phyloP scores from a whole-genome alignment of 2,797 vertebrate genomes.

The Potorous gilbertii region DNA sequence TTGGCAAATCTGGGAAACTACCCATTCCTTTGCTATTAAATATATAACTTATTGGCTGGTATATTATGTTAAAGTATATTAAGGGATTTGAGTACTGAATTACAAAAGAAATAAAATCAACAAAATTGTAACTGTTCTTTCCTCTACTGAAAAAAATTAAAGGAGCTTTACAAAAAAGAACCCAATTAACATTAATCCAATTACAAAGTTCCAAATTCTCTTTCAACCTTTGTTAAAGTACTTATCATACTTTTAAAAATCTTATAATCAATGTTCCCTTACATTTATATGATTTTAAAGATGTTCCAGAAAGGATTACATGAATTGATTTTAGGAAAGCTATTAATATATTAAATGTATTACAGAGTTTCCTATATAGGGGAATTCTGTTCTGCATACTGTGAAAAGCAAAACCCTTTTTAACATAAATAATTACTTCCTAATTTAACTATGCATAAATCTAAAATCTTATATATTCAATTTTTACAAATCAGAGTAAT shows the following conservation, averaged over 20 bases:
- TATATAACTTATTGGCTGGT: not conserved
- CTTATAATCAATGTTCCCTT: not conserved
- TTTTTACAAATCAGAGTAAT: not conserved
- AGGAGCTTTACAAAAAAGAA: not conserved
- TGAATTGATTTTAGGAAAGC: not conserved
- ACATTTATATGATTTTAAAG: not conserved
- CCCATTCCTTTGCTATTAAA: constrained; percentile 45
- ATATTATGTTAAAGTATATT: not conserved
- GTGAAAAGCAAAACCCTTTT: not conserved
- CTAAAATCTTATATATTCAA: not conserved
- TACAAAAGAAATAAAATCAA: not conserved
- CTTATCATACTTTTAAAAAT: not conserved
- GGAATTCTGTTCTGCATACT: not conserved
- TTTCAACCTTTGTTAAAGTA: not conserved
- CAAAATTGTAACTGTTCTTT: not conserved
- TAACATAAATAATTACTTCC: not conserved
- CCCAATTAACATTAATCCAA: not conserved
- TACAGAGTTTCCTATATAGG: not conserved
- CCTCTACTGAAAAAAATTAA: not conserved
- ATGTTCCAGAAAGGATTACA: not conserved
- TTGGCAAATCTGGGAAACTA: constrained; percentile 75
- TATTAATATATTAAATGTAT: not conserved
- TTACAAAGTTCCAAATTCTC: not conserved
- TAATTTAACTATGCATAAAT: not conserved
- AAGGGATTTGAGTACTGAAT: not conserved